These are phyloP conservation scores for Oncorhynchus masou DNA, from an alignment of 2,113 vertebrate genomes.

Conservation along the genomic window DNA sequence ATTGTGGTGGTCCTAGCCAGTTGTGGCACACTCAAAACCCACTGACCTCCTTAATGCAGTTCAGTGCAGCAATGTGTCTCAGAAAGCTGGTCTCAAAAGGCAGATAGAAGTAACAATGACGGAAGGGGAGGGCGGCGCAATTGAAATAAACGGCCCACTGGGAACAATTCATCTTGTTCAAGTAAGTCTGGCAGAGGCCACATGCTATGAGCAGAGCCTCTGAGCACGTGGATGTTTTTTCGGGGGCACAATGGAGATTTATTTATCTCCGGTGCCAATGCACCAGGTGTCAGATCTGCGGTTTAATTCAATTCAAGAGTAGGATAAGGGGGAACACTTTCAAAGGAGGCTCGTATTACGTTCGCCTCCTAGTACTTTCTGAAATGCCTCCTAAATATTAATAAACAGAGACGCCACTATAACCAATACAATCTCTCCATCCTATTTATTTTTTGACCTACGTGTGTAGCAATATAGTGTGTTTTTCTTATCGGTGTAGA, in stretches of 20 bases:
- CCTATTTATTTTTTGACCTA: not conserved
- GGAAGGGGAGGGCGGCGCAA: slow-evolving; percentile 45
- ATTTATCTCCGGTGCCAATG: slow-evolving; percentile 51
- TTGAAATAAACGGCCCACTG: slow-evolving; percentile 68
- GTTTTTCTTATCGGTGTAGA: slow-evolving; percentile 27
- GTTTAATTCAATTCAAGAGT: slow-evolving; percentile 32
- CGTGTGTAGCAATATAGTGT: slow-evolving; percentile 14
- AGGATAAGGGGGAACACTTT: slow-evolving; percentile 36
- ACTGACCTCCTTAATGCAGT: not conserved
- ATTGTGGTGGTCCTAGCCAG: not conserved
- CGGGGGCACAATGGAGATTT: slow-evolving; percentile 55
- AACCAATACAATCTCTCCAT: slow-evolving; percentile 10
- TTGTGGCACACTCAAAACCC: not conserved
- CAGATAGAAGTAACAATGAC: slow-evolving; percentile 62
- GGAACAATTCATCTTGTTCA: slow-evolving; percentile 70
- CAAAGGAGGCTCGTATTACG: slow-evolving; percentile 23
- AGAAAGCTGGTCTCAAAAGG: slow-evolving; percentile 47
- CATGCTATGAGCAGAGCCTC: slow-evolving; percentile 36
- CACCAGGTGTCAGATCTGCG: slow-evolving; percentile 44
- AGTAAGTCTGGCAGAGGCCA: slow-evolving; percentile 44
- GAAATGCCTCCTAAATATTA: slow-evolving; percentile 36
- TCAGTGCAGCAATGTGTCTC: slow-evolving; percentile 14
- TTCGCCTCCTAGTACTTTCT: slow-evolving; percentile 16
- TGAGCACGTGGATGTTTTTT: slow-evolving; percentile 56
- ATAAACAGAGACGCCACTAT: slow-evolving; percentile 11